Evolutionary conservation across 2,888 invertebrate species (phyloP).

Genomic region (Lasioglossum leucozonium): DNA sequence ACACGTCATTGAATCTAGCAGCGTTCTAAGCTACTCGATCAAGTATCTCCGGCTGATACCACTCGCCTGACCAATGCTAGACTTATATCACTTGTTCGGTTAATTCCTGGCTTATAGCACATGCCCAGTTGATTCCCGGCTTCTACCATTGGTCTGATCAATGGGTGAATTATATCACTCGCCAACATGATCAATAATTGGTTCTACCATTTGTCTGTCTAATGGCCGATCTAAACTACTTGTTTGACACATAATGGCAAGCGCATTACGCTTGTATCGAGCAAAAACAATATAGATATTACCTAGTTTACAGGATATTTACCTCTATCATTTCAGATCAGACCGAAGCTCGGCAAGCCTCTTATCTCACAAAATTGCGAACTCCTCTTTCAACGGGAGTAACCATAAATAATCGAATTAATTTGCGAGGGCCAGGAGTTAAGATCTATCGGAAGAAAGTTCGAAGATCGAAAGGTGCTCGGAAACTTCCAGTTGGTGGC

Average conservation of each 20-base stretch:
- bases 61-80: neutral
- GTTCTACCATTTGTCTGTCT: neutral
- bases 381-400: neutral
- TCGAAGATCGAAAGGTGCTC: neutral
- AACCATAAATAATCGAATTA: neutral
- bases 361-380: neutral
- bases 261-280: neutral
- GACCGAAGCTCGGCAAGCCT: neutral
- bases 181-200: neutral
- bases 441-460: neutral
- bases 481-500: neutral
- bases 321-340: neutral
- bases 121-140: neutral
- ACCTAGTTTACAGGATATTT: neutral
- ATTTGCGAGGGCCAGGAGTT: neutral
- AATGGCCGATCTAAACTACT: neutral
- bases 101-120: neutral
- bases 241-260: neutral
- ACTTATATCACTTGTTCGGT: neutral
- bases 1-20: neutral
- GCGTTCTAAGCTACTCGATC: too few relatives aligned
- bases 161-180: neutral
- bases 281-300: neutral
- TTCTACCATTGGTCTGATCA: neutral
- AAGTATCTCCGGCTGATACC: neutral